phyloP scores from a whole-genome alignment of 2,113 vertebrate genomes.

The Cairina moschata region DNA sequence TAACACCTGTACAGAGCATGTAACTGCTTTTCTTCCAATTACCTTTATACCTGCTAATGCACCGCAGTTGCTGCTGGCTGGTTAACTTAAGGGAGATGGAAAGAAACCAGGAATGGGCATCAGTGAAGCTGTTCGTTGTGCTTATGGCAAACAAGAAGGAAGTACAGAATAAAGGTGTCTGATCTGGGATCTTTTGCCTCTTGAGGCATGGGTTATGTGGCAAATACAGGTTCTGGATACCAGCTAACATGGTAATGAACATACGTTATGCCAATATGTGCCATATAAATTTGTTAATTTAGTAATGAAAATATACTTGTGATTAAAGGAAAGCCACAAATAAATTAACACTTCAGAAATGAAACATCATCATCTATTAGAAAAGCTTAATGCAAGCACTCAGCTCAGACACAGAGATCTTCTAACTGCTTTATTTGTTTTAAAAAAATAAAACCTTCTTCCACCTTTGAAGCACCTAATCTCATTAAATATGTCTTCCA shows the following conservation, averaged over 20 bases:
- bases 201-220: neutral
- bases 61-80: neutral
- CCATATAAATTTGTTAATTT: neutral
- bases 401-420: neutral
- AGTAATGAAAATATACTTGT: neutral
- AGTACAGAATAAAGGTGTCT: neutral
- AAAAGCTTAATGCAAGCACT: neutral
- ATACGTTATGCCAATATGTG: neutral
- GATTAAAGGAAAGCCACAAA: neutral
- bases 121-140: neutral
- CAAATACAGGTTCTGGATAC: neutral
- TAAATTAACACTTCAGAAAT: neutral
- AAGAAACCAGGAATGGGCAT: neutral
- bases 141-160: neutral
- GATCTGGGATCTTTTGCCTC: neutral
- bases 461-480: neutral
- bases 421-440: neutral
- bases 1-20: neutral
- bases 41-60: neutral
- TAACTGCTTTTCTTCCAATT: slow-evolving; percentile 10
- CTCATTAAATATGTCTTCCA: neutral
- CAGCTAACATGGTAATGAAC: neutral
- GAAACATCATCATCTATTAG: neutral
- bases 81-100: neutral
- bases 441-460: neutral